These are phyloP conservation scores for Nymphicus hollandicus DNA, from an alignment of 2,113 vertebrate species.

Conservation along the genomic window DNA sequence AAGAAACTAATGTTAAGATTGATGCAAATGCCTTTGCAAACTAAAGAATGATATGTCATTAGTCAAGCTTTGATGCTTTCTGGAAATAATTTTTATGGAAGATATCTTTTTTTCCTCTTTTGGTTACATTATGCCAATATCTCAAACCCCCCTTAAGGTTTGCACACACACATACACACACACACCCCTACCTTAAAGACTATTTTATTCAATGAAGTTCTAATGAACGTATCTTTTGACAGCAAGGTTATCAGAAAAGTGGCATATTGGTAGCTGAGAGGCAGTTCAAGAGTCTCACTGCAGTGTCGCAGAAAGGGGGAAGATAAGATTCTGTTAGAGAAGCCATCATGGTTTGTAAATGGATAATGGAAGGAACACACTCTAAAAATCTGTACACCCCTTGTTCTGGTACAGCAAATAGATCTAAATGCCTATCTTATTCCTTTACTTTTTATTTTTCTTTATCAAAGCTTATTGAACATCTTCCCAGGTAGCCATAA, in stretches of 20 bases:
- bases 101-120: not conserved
- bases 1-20: not conserved
- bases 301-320: not conserved
- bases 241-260: not conserved
- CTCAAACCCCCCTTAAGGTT: not conserved
- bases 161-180: fast-evolving
- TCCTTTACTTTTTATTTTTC: not conserved
- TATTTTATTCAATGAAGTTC: not conserved
- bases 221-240: not conserved
- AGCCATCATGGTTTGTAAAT: not conserved
- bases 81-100: not conserved
- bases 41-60: not conserved
- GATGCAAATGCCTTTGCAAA: not conserved
- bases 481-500: not conserved
- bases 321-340: not conserved
- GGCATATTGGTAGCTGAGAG: not conserved
- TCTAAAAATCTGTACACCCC: not conserved
- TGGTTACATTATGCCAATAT: not conserved
- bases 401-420: not conserved
- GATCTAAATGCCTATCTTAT: not conserved
- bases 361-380: not conserved
- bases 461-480: not conserved
- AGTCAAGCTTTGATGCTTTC: not conserved
- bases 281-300: not conserved
- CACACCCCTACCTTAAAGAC: not conserved